These are phyloP conservation scores for Lophotriccus pileatus DNA, from an alignment of 2,797 vertebrate genomes.

Conservation along the genomic window DNA sequence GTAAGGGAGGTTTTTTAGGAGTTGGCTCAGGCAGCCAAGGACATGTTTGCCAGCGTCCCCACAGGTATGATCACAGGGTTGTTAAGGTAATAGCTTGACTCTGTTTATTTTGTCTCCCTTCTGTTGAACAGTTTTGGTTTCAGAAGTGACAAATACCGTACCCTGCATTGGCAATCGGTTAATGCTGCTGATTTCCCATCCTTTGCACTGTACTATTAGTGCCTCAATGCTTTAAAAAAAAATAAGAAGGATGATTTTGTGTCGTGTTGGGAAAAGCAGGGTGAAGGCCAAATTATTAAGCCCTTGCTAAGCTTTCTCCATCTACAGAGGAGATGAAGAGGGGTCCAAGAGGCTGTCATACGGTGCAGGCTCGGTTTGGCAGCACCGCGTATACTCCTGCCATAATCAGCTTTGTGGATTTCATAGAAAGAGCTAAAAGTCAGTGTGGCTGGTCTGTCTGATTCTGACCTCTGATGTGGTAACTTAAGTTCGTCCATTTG, in stretches of 20 bases:
- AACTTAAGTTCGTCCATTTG: not conserved
- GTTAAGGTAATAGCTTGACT: not conserved
- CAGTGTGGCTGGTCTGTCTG: not conserved
- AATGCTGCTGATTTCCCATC: not conserved
- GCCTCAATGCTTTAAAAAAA: not conserved
- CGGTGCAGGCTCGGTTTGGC: not conserved
- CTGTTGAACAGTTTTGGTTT: not conserved
- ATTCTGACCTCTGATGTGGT: not conserved
- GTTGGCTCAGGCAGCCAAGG: not conserved
- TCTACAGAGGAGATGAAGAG: not conserved
- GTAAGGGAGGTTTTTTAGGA: not conserved
- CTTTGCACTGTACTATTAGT: not conserved
- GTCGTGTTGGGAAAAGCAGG: not conserved
- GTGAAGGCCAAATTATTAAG: not conserved
- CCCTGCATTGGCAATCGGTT: not conserved
- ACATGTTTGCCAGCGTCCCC: not conserved
- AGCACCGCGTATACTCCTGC: not conserved
- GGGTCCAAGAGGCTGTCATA: rapidly evolving
- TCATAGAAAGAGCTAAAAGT: not conserved
- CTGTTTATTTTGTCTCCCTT: not conserved
- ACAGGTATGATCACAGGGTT: not conserved
- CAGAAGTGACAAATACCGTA: not conserved
- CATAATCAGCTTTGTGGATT: not conserved
- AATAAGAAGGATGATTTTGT: not conserved
- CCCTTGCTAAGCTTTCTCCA: not conserved